Percentiles rank a stretch among this genome's conserved stretches.
These are phyloP conservation scores for Anguilla anguilla DNA, from an alignment of 2,797 vertebrate genomes.

Conservation along the genomic window DNA sequence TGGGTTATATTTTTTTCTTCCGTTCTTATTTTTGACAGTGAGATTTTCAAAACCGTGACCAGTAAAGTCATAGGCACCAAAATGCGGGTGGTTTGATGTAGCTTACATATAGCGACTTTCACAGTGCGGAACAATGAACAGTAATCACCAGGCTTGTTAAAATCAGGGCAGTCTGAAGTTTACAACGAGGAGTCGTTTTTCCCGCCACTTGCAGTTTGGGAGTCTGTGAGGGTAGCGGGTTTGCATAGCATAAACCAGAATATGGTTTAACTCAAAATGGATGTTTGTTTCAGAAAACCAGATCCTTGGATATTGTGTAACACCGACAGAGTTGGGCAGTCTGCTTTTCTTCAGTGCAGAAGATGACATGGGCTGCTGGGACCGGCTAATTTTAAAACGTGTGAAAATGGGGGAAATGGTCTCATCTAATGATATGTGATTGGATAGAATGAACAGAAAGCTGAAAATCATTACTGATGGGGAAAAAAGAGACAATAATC, in stretches of 20 bases:
- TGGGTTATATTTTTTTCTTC: conserved; percentile 45
- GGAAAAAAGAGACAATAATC: conserved; percentile 48
- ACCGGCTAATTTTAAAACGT: background rate
- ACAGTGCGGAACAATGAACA: conserved; percentile 55
- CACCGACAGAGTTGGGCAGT: conserved; percentile 42
- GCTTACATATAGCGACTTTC: conserved; percentile 63
- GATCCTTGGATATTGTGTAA: conserved; percentile 39
- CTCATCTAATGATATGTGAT: conserved; percentile 25
- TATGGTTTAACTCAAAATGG: conserved; percentile 27
- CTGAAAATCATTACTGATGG: conserved; percentile 58
- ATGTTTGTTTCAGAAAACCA: conserved; percentile 42
- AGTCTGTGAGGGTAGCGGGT: conserved; percentile 49
- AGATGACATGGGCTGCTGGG: background rate
- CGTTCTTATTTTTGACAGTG: conserved; percentile 52
- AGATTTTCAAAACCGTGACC: conserved; percentile 64
- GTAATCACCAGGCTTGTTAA: conserved; percentile 48
- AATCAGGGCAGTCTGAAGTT: conserved; percentile 51
- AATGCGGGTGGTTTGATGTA: conserved; percentile 57
- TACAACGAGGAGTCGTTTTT: conserved; percentile 43
- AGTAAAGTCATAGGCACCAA: conserved; percentile 61
- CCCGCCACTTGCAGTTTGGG: conserved; percentile 33
- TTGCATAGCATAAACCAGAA: conserved; percentile 54
- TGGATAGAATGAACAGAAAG: conserved; percentile 54
- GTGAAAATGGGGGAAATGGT: conserved; percentile 36
- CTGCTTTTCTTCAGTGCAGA: conserved; percentile 5